Base-by-base conservation (phyloP, 2,888 invertebrate genomes). In the Cerastis rubricosa region DNA sequence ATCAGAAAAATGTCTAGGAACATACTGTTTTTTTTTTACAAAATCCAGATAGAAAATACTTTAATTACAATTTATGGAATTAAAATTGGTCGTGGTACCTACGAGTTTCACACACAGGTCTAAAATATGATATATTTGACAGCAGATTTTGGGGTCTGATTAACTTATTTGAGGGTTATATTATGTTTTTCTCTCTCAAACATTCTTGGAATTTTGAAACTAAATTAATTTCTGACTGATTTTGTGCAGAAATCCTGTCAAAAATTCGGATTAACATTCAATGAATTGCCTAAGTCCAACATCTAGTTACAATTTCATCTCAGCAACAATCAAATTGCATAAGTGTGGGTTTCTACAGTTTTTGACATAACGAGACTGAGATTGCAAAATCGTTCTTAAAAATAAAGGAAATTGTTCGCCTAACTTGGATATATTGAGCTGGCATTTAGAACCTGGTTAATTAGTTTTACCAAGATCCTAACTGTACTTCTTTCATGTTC, bases 401-500 rank as follows among this genome's bases (percentile, higher is more conserved):
- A 59, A 25, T 59, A 29, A 14, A 59, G 25, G 2, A 57, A n/a
- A 59, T 25, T 29, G 25, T 57, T 25, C 1, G 25, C 25, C 17
- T 29, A 17, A 59, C 25, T 29, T 59, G 25, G 3, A 29, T 59
- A 25, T 25, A 14, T n/a, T 1, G 51, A 51, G 0, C 6, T 57
- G 25, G 22, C 19, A 49, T 73, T 22, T 8, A 17, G 5, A 54
- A 49, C 25, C 12, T n/a, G 0, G 8, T 73, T 19, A 63, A 40
- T 73, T 57, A 49, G 43, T 75, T 73, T 45, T 11, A 80, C 22
- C 25, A 59, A 35, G 25, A 66, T 25, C 2, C n/a, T 14, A 51
- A 35, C 49, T 54, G 51, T 47, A 54, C 35, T 74, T 81, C 65
- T 78, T 85, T 51, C 17, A 66, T 35, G 49, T 61, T 54, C 59